Percentiles rank a stretch among this genome's conserved stretches.
phyloP scores from a whole-genome alignment of 2,888 invertebrate genomes.

The Agonopterix alstromeriana region DNA sequence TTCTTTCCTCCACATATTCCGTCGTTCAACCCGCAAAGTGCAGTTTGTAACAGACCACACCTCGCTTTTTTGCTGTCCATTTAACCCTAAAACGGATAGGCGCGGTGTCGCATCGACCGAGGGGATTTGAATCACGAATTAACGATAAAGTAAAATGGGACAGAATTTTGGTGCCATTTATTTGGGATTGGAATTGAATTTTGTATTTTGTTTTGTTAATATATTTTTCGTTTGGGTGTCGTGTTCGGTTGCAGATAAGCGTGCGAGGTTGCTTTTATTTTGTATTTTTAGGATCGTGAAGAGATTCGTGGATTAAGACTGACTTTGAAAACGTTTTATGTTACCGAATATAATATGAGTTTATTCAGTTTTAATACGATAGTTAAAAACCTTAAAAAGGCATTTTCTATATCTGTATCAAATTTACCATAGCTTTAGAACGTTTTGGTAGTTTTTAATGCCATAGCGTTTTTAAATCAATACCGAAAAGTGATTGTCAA shows the following conservation, averaged over 20 bases:
- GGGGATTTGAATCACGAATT: conserved; percentile 48
- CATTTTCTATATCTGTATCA: no score
- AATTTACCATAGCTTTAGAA: no score
- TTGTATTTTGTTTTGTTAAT: background rate
- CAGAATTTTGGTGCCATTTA: conserved; percentile 9
- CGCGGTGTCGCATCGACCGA: conserved; percentile 39
- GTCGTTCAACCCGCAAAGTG: conserved; percentile 24
- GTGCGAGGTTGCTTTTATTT: background rate
- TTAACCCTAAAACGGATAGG: conserved; percentile 41
- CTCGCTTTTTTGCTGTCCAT: conserved; percentile 45
- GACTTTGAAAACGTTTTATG: no score
- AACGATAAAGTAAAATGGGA: conserved; percentile 48
- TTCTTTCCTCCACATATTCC: no score
- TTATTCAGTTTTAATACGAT: no score
- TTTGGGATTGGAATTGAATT: conserved; percentile 1
- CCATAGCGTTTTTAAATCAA: no score
- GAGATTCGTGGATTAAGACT: background rate
- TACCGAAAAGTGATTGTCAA: no score
- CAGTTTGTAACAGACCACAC: conserved; percentile 20
- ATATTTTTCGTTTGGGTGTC: background rate
- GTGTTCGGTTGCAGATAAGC: background rate
- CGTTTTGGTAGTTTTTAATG: no score
- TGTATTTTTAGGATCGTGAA: background rate
- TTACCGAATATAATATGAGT: no score
- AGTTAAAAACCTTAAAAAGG: no score